Evolutionary conservation across 2,888 invertebrate genomes (phyloP), one percentile per base, ranked within the genome.

Genomic region (Pedicia rivosa): DNA sequence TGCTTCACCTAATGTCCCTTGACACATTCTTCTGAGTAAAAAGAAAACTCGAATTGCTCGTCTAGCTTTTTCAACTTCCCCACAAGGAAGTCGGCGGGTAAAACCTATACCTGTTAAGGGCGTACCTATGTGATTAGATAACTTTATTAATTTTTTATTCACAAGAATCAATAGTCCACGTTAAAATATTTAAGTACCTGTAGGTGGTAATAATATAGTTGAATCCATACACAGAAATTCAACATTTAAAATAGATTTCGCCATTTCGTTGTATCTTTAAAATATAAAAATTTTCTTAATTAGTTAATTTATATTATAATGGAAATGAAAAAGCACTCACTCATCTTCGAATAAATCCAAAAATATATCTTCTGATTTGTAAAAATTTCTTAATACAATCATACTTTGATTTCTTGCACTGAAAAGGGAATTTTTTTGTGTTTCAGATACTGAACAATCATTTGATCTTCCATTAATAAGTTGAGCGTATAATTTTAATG

Each of bases 331-430:
- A 29, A 40, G 31, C 40, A 65, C 67, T 62, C 50, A 74, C 68
- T 98, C 97, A 58, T 95, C 92, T 62, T 98, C 97, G 59, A 98
- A 98, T 75, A 98, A 84, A 57, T 98, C 97, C 40, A 97, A 65
- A 63, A 98, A 98, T 50, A 97, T 91, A 54, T 97, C 95, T 63
- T 97, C 95, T 49, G 87, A 86, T 72, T 92, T 94, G 62, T 91
- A 94, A 62, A 88, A 92, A 65, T 86, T 90, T 33, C 88, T 68
- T 10, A 95, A 70, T 20, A 86, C 67, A 1, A 82, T 74, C 35
- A 87, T 86, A 46, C 88, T 82, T 53, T 84, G 81, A 52, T 79
- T 78, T 47, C 74, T 70, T 4, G 81, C 76, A 51, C 77, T 62
- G 59, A 83, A 71, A 46, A 84, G 66, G 48, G 71, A 60, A 46